phyloP scores from a whole-genome alignment of 2,797 vertebrate genomes.

The Poeciliopsis paucimaculata region DNA sequence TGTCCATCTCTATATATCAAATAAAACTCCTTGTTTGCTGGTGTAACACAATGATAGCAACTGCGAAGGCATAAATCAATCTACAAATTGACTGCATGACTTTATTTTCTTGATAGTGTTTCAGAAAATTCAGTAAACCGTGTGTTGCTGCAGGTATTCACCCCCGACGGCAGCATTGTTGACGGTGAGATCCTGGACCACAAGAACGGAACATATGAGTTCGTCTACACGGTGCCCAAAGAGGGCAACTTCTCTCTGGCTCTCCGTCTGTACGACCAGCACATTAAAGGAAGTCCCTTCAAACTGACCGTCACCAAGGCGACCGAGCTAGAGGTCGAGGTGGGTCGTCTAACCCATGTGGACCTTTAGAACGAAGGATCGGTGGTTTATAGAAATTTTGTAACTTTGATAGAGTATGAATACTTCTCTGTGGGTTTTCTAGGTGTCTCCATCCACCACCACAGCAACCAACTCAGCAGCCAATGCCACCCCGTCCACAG shows the following conservation, averaged over 20 bases:
- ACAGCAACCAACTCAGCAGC: constrained; percentile 79
- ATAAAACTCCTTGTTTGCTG: not conserved
- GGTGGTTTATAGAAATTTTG: no score
- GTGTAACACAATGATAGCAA: not conserved
- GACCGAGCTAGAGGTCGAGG: constrained; percentile 77
- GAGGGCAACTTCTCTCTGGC: constrained; percentile 94
- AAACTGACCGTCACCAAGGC: constrained; percentile 88
- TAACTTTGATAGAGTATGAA: no score
- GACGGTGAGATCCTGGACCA: constrained; percentile 96
- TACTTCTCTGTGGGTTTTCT: not conserved
- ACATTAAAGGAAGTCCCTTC: constrained; percentile 97
- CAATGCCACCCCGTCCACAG: constrained; percentile 78
- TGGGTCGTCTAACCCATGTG: constrained; percentile 5
- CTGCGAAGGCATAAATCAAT: not conserved
- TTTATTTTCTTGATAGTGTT: not conserved
- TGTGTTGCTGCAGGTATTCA: constrained; percentile 80
- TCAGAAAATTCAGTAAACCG: not conserved
- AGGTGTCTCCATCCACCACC: constrained; percentile 87
- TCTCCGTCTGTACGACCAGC: constrained; percentile 94
- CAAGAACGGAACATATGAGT: constrained; percentile 97
- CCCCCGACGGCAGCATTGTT: constrained; percentile 93
- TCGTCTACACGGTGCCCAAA: constrained; percentile 93
- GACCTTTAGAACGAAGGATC: not conserved
- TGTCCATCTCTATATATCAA: not conserved
- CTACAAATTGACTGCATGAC: no score